phyloP scores from a whole-genome alignment of 2,113 vertebrate species.

The Andinoacara biseriatus region DNA sequence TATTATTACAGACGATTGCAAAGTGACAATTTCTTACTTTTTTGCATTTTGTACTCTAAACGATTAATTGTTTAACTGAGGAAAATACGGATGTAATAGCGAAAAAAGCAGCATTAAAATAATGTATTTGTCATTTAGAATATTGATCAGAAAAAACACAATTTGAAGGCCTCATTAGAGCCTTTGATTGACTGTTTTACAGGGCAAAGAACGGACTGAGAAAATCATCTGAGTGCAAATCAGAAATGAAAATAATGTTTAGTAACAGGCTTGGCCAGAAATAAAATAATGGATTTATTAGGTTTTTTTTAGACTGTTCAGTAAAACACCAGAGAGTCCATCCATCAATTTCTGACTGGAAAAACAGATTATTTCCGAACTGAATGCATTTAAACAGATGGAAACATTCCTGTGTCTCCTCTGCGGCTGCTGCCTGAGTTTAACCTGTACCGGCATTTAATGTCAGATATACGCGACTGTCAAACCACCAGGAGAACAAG shows the following conservation, averaged over 20 bases:
- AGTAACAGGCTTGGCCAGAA: neutral
- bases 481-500: neutral
- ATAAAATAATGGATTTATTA: neutral
- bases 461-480: neutral
- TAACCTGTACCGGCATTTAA: neutral
- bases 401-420: neutral
- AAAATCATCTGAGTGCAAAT: neutral
- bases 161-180: neutral
- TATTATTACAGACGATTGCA: no score
- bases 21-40: no score
- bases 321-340: neutral
- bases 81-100: fast-evolving
- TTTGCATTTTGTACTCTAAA: no score
- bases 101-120: neutral
- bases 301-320: neutral
- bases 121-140: neutral
- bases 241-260: neutral
- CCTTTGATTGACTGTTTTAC: neutral
- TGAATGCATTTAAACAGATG: neutral
- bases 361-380: neutral
- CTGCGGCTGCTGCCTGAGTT: neutral
- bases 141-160: neutral
- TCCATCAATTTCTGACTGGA: neutral
- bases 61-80: no score
- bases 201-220: neutral